These are phyloP conservation scores for Tyrannus savana DNA, from an alignment of 2,113 vertebrate species.

Conservation along the genomic window DNA sequence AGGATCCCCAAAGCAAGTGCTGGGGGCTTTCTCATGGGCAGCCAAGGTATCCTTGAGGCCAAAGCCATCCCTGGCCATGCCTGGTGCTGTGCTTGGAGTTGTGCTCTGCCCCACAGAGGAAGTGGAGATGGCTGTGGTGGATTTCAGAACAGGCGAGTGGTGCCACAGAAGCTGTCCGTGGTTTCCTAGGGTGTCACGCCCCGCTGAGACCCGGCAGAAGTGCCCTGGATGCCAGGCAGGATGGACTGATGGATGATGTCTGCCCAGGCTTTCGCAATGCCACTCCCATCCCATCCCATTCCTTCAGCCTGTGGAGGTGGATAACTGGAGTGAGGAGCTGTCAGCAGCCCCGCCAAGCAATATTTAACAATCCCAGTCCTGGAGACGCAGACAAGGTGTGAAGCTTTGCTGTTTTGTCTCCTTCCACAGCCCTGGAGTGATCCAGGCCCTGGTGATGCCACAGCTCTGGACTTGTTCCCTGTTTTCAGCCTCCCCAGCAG, in stretches of 20 bases:
- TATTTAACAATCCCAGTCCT: neutral
- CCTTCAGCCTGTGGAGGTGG: neutral
- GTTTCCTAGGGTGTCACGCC: neutral
- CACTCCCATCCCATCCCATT: neutral
- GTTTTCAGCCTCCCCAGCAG: neutral
- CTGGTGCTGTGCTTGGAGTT: neutral
- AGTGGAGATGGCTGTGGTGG: no score
- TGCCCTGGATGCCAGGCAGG: rapidly evolving
- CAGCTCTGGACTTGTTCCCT: neutral
- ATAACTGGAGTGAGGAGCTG: neutral
- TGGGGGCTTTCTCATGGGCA: neutral
- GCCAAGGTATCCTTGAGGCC: neutral
- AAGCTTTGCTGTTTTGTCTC: neutral
- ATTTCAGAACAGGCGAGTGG: neutral
- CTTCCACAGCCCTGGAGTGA: neutral
- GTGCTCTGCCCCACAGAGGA: neutral
- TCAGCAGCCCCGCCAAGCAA: neutral
- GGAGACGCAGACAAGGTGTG: neutral
- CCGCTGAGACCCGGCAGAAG: neutral
- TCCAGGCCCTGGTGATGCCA: neutral
- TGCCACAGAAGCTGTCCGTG: neutral
- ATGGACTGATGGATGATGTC: rapidly evolving
- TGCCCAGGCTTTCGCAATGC: neutral
- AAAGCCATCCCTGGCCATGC: neutral
- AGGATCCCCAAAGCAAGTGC: neutral